Evolutionary conservation across 1,140 invertebrate genomes (phyloP).

Genomic region (Wiebesia pumilae): DNA sequence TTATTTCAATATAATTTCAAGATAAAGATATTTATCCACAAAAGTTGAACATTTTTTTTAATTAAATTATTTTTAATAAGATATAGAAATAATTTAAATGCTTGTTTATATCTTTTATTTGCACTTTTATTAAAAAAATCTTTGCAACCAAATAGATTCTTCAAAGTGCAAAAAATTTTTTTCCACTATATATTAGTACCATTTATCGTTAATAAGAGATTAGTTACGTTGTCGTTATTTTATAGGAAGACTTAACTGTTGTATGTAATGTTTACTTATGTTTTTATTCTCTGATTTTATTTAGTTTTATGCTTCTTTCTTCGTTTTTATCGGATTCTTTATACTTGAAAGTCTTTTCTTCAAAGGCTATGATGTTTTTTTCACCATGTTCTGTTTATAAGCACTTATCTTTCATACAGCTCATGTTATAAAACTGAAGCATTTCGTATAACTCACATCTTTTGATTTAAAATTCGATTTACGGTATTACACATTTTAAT

Average conservation of each 20-base stretch:
- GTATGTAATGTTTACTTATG: background rate
- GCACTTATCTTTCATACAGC: background rate
- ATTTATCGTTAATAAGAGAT: background rate
- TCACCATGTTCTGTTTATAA: constrained; percentile 7
- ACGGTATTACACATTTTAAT: background rate
- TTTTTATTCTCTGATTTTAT: background rate
- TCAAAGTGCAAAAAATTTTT: background rate
- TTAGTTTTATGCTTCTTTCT: background rate
- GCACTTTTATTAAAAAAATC: background rate
- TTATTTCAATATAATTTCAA: no score
- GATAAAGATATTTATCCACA: no score
- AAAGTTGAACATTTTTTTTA: no score
- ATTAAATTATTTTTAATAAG: no score
- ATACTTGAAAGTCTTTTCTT: background rate
- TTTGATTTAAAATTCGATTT: background rate
- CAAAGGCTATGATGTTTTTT: background rate
- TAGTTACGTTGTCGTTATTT: background rate
- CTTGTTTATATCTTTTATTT: background rate
- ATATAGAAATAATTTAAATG: no score
- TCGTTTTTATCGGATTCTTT: background rate
- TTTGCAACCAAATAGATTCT: background rate
- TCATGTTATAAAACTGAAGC: background rate
- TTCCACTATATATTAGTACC: background rate
- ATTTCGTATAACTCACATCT: background rate
- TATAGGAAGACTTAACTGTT: background rate